Evolutionary conservation across 1,140 invertebrate species (phyloP).

Genomic region (Lysiphlebus fabarum): DNA sequence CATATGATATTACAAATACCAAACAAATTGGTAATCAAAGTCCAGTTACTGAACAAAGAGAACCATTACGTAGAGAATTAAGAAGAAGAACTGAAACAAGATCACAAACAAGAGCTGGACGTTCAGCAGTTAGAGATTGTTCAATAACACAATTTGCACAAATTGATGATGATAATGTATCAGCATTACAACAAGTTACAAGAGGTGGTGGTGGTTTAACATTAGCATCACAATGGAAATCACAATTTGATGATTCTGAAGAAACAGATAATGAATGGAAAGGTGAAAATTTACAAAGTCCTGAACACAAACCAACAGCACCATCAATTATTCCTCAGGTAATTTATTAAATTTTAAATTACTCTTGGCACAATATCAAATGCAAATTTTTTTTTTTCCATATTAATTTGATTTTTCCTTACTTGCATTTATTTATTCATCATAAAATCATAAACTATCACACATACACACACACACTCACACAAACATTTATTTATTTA

Average conservation of each 20-base stretch:
- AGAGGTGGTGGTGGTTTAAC: constrained; percentile 74
- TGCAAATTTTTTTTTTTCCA: constrained; percentile 2
- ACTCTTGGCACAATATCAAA: no score
- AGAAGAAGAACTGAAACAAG: constrained; percentile 43
- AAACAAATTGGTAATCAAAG: constrained; percentile 51
- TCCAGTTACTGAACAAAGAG: constrained; percentile 52
- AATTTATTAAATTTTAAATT: constrained; percentile 6
- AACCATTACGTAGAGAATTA: constrained; percentile 50
- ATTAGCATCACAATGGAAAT: constrained; percentile 88
- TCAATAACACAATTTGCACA: constrained; percentile 86
- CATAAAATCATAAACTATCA: background rate
- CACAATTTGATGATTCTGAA: constrained; percentile 90
- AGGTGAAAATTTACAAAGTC: constrained; percentile 71
- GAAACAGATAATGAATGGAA: constrained; percentile 92
- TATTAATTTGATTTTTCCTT: no score
- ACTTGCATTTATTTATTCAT: background rate
- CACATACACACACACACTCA: no score
- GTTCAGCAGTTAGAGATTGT: constrained; percentile 53
- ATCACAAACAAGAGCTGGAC: constrained; percentile 46
- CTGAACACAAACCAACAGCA: constrained; percentile 60
- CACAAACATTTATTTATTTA: no score
- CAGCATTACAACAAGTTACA: constrained; percentile 78
- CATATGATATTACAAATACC: constrained; percentile 50
- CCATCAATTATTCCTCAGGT: constrained; percentile 44
- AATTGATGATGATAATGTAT: constrained; percentile 90